Evolutionary conservation across 2,888 invertebrate genomes (phyloP).

Genomic region (Neoitamus cyanurus): DNA sequence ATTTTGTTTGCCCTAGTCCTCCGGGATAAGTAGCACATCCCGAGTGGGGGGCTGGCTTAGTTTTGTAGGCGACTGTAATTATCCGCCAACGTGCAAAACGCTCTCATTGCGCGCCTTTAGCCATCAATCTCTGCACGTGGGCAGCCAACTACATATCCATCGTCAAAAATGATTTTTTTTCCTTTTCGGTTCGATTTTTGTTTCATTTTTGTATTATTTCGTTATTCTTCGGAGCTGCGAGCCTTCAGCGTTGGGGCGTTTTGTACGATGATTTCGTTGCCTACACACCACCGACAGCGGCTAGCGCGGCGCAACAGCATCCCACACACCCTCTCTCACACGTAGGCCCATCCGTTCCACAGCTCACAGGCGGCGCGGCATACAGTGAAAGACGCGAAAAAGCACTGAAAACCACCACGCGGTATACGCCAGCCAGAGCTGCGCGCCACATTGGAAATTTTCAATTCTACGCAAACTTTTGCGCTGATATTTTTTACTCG

Average conservation of each 20-base stretch:
- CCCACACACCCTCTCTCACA: conserved; percentile 46
- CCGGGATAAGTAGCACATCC: background rate
- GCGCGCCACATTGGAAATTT: background rate
- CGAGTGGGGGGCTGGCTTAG: background rate
- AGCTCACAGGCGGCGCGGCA: conserved; percentile 2
- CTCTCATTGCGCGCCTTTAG: conserved; percentile 46
- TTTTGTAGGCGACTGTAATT: conserved; percentile 47
- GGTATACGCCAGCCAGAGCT: background rate
- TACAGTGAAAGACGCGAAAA: conserved; percentile 23
- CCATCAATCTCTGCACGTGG: conserved; percentile 47
- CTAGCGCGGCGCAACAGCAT: background rate
- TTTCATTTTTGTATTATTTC: background rate
- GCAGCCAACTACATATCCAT: conserved; percentile 27
- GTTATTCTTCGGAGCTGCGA: background rate
- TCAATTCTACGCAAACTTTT: conserved; percentile 13
- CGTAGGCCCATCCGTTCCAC: background rate
- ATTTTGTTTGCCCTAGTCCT: background rate
- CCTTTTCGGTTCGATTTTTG: background rate
- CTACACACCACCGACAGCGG: background rate
- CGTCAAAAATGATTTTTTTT: background rate
- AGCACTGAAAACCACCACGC: conserved; percentile 44
- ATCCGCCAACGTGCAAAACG: conserved; percentile 49
- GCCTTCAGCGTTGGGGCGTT: background rate
- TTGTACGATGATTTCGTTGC: background rate
- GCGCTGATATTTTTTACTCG: conserved; percentile 43